These are phyloP conservation scores for Scophthalmus maximus DNA, from an alignment of 2,113 vertebrate genomes.

Conservation along the genomic window DNA sequence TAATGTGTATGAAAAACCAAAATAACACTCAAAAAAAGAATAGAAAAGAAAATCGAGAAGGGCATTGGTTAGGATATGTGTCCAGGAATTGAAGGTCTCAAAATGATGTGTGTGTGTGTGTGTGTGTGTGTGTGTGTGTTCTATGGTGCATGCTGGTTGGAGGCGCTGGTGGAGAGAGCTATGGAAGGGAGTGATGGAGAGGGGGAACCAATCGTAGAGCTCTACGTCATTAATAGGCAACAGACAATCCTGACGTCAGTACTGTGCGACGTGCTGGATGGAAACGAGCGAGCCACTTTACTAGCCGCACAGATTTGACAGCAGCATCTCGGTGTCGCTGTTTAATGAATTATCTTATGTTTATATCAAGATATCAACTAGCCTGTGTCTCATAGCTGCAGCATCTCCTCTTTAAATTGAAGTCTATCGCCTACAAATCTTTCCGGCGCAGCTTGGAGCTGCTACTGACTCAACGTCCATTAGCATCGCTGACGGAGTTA, in stretches of 20 bases:
- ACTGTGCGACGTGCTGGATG: conserved; percentile 60
- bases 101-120: too few species aligned
- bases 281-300: not conserved
- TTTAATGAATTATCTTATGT: not conserved
- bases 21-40: too few species aligned
- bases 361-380: not conserved
- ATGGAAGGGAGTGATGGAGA: not conserved
- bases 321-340: not conserved
- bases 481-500: not conserved
- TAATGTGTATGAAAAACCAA: too few species aligned
- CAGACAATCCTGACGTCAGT: conserved; percentile 21
- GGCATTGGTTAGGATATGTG: too few species aligned
- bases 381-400: not conserved
- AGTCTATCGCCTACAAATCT: not conserved
- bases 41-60: too few species aligned
- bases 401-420: not conserved
- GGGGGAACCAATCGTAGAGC: conserved; percentile 35
- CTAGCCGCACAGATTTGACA: not conserved
- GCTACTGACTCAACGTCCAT: not conserved
- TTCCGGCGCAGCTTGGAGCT: not conserved
- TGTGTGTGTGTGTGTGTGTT: not conserved
- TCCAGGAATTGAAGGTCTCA: too few species aligned
- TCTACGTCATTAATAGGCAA: not conserved
- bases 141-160: too few species aligned
- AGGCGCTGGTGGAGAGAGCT: not conserved